A percentile compares a stretch with the other conserved stretches of the same genome.
Evolutionary conservation across 2,888 invertebrate genomes (phyloP).

Genomic region (Gymnocheta viridis): DNA sequence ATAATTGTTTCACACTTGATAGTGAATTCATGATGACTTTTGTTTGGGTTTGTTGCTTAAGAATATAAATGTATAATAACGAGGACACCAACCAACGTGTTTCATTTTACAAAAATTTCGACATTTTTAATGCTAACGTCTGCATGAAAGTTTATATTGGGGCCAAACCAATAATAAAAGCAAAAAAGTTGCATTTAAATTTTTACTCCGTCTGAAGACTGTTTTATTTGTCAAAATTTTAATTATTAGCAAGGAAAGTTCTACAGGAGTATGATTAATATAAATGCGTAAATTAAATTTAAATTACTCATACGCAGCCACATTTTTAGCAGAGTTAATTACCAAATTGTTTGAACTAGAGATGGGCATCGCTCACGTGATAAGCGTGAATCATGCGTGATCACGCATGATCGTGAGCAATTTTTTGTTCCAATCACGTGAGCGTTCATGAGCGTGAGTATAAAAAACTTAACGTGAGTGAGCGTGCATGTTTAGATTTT

Average conservation of each 20-base stretch:
- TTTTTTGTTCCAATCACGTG: no score
- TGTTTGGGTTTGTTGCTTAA: conserved; percentile 17
- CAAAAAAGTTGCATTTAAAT: not conserved
- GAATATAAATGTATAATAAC: conserved; percentile 16
- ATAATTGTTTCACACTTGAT: conserved; percentile 17
- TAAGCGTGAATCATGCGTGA: no score
- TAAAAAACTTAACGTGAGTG: no score
- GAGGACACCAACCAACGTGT: not conserved
- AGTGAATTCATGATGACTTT: conserved; percentile 38
- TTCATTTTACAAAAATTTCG: conserved; percentile 26
- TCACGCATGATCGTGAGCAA: no score
- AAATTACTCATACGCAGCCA: not conserved
- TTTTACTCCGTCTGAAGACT: no score
- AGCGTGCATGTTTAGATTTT: no score
- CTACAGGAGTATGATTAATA: not conserved
- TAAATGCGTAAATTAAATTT: not conserved
- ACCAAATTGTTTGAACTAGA: no score
- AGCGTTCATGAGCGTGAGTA: no score
- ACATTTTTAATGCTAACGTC: conserved; percentile 15
- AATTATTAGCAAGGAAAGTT: not conserved
- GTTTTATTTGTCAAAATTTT: not conserved
- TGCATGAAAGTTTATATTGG: not conserved
- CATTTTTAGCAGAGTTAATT: no score
- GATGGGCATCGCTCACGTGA: no score
- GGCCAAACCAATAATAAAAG: not conserved